Conservation (phyloP, 2,888 invertebrate genomes). For the Sicus ferrugineus region DNA sequence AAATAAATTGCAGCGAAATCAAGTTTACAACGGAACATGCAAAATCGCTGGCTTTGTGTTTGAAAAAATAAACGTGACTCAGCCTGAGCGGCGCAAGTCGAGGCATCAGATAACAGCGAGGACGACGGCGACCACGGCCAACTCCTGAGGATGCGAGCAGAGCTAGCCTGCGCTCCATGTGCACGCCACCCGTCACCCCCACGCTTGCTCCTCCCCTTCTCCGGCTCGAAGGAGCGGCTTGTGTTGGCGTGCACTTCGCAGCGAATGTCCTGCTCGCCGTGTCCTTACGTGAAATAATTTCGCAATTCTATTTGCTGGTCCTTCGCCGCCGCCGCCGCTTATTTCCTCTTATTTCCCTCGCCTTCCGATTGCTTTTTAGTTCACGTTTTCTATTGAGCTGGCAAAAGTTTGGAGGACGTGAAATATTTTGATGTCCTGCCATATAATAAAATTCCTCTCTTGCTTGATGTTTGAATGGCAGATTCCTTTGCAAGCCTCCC, state of each 20-base stretch:
- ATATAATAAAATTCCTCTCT: conserved; percentile 25
- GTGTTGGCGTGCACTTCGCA: neutral
- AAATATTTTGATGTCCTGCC: conserved; percentile 23
- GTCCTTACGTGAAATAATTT: conserved; percentile 23
- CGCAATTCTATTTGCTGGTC: conserved; percentile 1
- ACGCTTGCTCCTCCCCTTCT: neutral
- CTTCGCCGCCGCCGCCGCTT: neutral
- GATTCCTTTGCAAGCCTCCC: neutral
- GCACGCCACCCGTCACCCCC: neutral
- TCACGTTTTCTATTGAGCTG: conserved; percentile 1
- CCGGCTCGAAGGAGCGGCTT: neutral
- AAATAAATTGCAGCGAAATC: conserved; percentile 17
- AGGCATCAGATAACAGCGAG: neutral
- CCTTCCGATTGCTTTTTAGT: neutral
- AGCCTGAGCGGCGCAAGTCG: neutral
- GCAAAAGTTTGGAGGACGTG: neutral
- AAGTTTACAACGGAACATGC: conserved; percentile 14
- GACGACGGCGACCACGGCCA: neutral
- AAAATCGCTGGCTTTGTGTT: conserved; percentile 23
- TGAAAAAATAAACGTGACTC: conserved; percentile 25
- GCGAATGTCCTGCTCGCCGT: neutral
- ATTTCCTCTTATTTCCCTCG: neutral
- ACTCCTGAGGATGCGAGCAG: neutral
- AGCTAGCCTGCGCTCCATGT: neutral
- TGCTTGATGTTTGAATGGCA: neutral